These are phyloP conservation scores for Synergus laeviventris DNA, from an alignment of 2,888 invertebrate species.

Conservation along the genomic window DNA sequence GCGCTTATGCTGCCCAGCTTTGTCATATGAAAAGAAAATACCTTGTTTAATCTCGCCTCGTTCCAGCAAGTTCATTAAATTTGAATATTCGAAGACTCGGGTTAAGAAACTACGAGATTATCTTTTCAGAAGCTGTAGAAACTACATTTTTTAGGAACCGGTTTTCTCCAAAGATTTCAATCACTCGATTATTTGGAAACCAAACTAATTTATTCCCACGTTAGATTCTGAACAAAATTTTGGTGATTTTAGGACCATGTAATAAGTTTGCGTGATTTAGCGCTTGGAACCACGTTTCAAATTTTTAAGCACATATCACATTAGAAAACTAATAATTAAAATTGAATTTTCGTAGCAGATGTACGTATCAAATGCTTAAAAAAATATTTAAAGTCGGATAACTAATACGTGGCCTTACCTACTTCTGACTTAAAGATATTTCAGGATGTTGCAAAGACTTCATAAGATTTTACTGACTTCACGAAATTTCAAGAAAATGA, in stretches of 20 bases:
- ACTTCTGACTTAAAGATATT: too few species aligned
- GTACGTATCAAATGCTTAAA: too few species aligned
- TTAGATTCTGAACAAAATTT: neutral
- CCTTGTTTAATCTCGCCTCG: neutral
- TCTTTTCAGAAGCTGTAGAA: conserved; percentile 5
- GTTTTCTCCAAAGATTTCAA: conserved; percentile 4
- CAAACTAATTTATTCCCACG: neutral
- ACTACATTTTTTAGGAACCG: conserved; percentile 38
- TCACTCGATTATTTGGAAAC: neutral
- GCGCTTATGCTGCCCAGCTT: neutral
- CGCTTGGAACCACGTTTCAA: too few species aligned
- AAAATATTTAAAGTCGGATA: too few species aligned
- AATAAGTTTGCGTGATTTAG: too few species aligned
- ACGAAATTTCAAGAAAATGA: too few species aligned
- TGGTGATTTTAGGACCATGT: neutral
- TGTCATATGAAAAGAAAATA: neutral
- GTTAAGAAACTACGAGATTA: conserved; percentile 15
- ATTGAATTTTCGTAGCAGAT: too few species aligned
- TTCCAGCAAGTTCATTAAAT: conserved; percentile 5
- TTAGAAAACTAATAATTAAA: too few species aligned
- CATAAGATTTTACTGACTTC: too few species aligned
- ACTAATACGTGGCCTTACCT: too few species aligned
- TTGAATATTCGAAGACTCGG: conserved; percentile 9
- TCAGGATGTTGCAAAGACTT: too few species aligned
- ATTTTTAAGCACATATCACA: too few species aligned